Evolutionary conservation across 2,113 vertebrate genomes (phyloP).

Genomic region (Microtus pennsylvanicus): DNA sequence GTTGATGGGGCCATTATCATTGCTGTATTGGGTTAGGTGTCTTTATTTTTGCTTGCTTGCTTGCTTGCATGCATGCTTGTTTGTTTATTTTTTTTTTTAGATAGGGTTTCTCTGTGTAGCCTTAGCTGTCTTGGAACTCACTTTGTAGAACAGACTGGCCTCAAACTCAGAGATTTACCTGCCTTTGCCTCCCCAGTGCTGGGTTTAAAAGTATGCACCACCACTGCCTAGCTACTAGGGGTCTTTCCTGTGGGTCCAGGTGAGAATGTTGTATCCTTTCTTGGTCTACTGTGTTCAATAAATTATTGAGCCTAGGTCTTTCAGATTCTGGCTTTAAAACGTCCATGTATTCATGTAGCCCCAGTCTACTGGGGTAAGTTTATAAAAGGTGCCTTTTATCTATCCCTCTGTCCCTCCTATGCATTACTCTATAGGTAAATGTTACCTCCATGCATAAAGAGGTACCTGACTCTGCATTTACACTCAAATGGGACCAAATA

Average conservation of each 20-base stretch:
- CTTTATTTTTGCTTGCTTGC: background rate
- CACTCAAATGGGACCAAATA: too few species aligned
- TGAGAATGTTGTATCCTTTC: background rate
- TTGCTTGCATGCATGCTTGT: background rate
- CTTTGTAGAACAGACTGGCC: background rate
- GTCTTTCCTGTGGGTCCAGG: background rate
- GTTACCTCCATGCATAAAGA: too few species aligned
- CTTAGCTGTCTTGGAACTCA: background rate
- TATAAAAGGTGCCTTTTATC: background rate
- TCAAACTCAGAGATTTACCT: background rate
- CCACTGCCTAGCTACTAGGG: background rate
- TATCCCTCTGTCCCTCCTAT: too few species aligned
- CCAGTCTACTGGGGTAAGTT: background rate
- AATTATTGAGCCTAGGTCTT: background rate
- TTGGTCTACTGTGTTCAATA: background rate
- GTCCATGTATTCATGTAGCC: background rate
- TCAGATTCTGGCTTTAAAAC: background rate
- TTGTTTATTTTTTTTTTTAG: fast-evolving
- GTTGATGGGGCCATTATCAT: background rate
- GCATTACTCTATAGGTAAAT: too few species aligned
- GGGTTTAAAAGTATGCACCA: background rate
- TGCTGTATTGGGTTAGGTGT: background rate
- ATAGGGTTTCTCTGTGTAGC: background rate
- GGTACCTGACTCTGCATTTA: too few species aligned
- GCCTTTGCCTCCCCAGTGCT: background rate